These are phyloP conservation scores for Botrylloides violaceus DNA, from an alignment of 23 tunicate species.

Conservation along the genomic window DNA sequence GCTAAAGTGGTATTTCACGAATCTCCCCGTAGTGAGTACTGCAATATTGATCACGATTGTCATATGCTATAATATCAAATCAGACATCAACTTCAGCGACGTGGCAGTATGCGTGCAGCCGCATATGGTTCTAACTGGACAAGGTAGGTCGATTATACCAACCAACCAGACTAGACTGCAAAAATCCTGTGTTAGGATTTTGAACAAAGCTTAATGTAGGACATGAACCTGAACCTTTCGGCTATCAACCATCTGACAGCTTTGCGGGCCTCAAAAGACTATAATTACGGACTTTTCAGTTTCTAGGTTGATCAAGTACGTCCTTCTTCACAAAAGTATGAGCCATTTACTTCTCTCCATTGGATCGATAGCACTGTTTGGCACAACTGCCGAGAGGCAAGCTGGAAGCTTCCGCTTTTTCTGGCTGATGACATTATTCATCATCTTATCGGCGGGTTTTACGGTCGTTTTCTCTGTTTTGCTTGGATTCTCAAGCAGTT, in stretches of 20 bases:
- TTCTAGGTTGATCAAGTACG: conserved; percentile 21
- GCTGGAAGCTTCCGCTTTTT: conserved; percentile 25
- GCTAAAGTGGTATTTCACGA: conserved; percentile 13
- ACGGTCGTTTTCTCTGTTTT: conserved; percentile 19
- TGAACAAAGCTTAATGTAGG: too few species aligned
- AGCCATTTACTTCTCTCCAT: conserved; percentile 4
- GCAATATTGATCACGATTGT: not conserved
- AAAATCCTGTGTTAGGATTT: too few species aligned
- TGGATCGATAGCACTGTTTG: conserved; percentile 9
- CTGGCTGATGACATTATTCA: conserved; percentile 17
- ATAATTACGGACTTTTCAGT: too few species aligned
- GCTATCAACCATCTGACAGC: too few species aligned
- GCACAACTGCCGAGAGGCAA: conserved; percentile 19
- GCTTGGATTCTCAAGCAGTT: conserved; percentile 18
- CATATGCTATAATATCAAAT: conserved; percentile 8
- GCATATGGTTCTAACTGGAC: conserved; percentile 24
- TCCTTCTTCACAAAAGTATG: conserved; percentile 15
- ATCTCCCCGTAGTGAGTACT: conserved; percentile 22
- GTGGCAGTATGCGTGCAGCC: conserved; percentile 22
- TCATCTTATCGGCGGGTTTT: not conserved
- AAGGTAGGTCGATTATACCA: conserved; percentile 9
- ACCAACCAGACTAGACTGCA: too few species aligned
- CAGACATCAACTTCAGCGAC: conserved; percentile 15
- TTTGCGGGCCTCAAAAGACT: too few species aligned
- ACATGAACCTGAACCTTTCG: too few species aligned